Evolutionary conservation across 2,797 vertebrate genomes (phyloP).

Genomic region (Micropoecilia bifurca): DNA sequence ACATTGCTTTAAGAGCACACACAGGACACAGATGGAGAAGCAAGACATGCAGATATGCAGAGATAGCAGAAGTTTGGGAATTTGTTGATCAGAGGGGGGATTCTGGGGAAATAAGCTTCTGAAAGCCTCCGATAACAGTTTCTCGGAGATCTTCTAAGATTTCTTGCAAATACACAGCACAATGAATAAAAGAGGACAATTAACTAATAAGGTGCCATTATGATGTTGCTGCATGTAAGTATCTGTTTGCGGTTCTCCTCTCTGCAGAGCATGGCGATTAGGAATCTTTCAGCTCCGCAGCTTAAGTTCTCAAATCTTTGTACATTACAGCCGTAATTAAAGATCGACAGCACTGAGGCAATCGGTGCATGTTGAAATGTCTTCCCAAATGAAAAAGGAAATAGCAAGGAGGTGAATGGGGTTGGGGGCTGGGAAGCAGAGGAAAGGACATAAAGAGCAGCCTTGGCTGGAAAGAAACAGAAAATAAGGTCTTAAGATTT

Average conservation of each 20-base stretch:
- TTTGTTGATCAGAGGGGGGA: conserved; percentile 41
- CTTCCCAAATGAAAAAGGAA: conserved; percentile 63
- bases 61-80: conserved; percentile 56
- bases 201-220: conserved; percentile 48
- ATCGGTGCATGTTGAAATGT: conserved; percentile 34
- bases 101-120: conserved; percentile 13
- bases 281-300: conserved; percentile 65
- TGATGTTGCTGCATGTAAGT: conserved; percentile 56
- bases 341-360: conserved; percentile 60
- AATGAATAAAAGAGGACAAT: conserved; percentile 47
- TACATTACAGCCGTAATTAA: conserved; percentile 73
- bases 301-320: conserved; percentile 70
- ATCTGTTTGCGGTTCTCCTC: conserved; percentile 50
- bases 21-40: conserved; percentile 78
- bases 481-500: conserved; percentile 48
- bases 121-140: conserved; percentile 2
- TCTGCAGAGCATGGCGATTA: conserved; percentile 64
- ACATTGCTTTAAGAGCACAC: conserved; percentile 74
- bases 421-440: conserved; percentile 54
- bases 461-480: conserved; percentile 49
- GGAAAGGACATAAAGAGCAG: conserved; percentile 62
- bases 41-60: conserved; percentile 63
- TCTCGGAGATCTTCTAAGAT: conserved; percentile 6
- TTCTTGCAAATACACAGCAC: conserved; percentile 11
- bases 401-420: conserved; percentile 45